Conservation (phyloP, 2,888 invertebrate species). For the Amphipoea lucens region DNA sequence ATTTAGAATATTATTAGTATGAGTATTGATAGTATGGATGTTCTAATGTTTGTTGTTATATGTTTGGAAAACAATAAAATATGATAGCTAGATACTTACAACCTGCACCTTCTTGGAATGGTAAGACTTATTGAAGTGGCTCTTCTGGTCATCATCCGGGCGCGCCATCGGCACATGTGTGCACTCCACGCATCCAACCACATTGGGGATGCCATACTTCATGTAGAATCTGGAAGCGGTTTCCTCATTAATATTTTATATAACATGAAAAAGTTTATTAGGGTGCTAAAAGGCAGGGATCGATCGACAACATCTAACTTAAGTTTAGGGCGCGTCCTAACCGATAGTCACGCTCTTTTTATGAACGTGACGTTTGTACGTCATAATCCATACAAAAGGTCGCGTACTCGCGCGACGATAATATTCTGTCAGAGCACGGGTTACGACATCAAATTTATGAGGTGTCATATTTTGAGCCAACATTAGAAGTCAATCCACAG, state of each 20-base stretch:
- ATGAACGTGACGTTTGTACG: background rate
- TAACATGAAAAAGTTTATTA: background rate
- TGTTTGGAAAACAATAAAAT: no score
- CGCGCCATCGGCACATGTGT: conserved; percentile 85
- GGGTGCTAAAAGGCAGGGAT: background rate
- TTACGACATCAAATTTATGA: no score
- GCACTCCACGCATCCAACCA: conserved; percentile 85
- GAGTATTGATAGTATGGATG: no score
- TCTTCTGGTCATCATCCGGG: conserved; percentile 85
- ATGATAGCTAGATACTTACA: conserved; percentile 74
- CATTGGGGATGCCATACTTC: conserved; percentile 86
- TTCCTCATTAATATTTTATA: background rate
- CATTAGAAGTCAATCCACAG: no score
- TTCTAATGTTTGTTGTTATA: no score
- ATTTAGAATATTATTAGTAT: no score
- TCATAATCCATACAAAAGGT: background rate
- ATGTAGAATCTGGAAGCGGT: conserved; percentile 81
- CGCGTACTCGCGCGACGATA: background rate
- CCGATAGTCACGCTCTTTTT: background rate
- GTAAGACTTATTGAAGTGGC: conserved; percentile 86
- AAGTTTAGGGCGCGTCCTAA: background rate
- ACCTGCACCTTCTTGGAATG: conserved; percentile 87
- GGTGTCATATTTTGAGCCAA: no score
- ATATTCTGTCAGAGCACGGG: background rate
- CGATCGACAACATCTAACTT: background rate